Evolutionary conservation across 2,888 invertebrate genomes (phyloP).

Genomic region (Hydroisotoma schaefferi): DNA sequence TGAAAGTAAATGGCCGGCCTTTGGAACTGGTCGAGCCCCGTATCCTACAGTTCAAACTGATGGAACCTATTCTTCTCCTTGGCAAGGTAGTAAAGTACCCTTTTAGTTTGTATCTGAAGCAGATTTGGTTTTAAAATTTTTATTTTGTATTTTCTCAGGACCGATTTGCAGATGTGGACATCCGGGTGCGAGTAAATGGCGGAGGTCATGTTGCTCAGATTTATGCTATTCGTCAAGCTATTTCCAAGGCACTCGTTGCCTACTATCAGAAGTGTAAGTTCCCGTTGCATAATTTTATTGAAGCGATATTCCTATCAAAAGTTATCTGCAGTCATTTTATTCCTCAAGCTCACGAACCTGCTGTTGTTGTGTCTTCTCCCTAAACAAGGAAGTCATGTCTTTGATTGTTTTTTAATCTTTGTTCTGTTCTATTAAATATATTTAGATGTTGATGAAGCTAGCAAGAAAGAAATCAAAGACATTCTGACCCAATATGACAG

Average conservation of each 20-base stretch:
- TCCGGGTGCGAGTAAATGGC: slow-evolving; percentile 94
- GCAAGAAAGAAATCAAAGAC: slow-evolving; percentile 98
- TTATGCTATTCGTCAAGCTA: slow-evolving; percentile 97
- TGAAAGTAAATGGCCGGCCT: slow-evolving; percentile 96
- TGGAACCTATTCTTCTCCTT: slow-evolving; percentile 82
- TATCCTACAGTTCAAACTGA: slow-evolving; percentile 90
- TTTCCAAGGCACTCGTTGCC: slow-evolving; percentile 95
- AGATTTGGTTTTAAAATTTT: too few species aligned
- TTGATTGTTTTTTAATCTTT: too few species aligned
- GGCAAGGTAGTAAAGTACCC: too few species aligned
- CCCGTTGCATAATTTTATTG: too few species aligned
- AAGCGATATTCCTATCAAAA: too few species aligned
- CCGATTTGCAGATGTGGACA: slow-evolving; percentile 94
- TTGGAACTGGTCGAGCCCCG: slow-evolving; percentile 94
- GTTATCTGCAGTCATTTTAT: too few species aligned
- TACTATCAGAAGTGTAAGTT: slow-evolving; percentile 98
- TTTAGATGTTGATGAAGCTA: slow-evolving; percentile 97
- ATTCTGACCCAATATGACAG: slow-evolving; percentile 97
- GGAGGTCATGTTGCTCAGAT: slow-evolving; percentile 99
- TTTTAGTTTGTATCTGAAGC: too few species aligned
- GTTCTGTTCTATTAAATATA: too few species aligned
- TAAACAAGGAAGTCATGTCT: too few species aligned
- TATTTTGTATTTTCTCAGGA: slow-evolving; percentile 77
- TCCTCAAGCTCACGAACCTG: too few species aligned
- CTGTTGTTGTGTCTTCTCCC: too few species aligned